Conservation (phyloP, 2,797 vertebrate species). For the Oreochromis mossambicus region DNA sequence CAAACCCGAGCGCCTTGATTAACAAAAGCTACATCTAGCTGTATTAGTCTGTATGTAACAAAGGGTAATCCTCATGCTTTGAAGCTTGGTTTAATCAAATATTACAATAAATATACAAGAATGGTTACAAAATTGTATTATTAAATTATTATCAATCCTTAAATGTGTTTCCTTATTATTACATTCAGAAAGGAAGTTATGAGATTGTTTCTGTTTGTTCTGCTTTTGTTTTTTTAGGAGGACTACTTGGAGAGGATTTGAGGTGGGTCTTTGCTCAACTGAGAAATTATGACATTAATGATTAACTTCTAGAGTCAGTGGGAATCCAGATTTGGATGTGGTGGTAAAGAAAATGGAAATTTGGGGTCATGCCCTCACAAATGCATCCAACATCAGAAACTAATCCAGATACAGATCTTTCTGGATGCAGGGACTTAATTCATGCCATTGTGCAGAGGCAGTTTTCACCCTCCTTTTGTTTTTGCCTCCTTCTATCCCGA, state of each 20-base stretch:
- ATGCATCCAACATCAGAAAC: neutral
- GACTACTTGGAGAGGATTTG: neutral
- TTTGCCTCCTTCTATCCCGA: neutral
- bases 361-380: neutral
- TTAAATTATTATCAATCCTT: neutral
- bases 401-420: neutral
- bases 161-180: rapidly evolving
- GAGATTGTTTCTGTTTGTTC: neutral
- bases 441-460: rapidly evolving
- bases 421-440: neutral
- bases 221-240: rapidly evolving
- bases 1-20: rapidly evolving
- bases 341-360: neutral
- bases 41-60: neutral
- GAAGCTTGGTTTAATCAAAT: rapidly evolving
- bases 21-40: neutral
- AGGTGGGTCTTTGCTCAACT: neutral
- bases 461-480: neutral
- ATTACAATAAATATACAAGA: neutral
- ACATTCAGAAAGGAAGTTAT: rapidly evolving
- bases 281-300: neutral
- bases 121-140: rapidly evolving
- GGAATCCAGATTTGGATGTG: neutral
- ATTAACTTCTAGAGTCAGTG: neutral
- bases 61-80: neutral